Evolutionary conservation across 2,797 vertebrate species (phyloP).

Genomic region (Chloroceryle amazona): DNA sequence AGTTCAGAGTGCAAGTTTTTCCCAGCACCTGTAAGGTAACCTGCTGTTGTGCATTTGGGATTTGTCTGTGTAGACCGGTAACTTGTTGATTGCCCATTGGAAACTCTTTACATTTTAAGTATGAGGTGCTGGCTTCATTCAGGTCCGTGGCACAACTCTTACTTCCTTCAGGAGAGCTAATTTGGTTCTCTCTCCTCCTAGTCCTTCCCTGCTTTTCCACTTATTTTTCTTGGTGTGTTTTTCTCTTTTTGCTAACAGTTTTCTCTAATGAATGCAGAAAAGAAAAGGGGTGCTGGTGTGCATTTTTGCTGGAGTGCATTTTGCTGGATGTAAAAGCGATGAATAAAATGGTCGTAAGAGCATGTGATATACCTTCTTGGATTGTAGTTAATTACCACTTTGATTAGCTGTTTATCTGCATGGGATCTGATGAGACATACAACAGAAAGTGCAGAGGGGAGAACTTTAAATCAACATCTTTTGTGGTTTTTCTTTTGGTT

Average conservation of each 20-base stretch:
- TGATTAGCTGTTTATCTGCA: neutral
- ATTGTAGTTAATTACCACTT: neutral
- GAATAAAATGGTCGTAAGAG: neutral
- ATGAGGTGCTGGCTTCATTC: neutral
- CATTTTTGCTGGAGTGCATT: neutral
- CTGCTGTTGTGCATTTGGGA: neutral
- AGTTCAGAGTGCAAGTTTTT: too few species aligned
- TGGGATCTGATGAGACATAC: neutral
- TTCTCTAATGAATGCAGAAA: neutral
- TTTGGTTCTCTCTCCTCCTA: neutral
- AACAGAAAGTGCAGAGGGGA: rapidly evolving
- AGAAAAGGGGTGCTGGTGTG: neutral
- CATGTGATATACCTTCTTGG: neutral
- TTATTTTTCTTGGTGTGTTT: neutral
- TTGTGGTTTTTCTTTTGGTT: neutral
- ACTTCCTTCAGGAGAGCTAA: neutral
- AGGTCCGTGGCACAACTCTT: neutral
- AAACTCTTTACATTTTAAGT: neutral
- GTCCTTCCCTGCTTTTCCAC: neutral
- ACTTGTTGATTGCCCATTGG: neutral
- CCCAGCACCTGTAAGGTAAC: rapidly evolving
- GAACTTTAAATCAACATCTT: neutral
- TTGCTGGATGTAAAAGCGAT: neutral
- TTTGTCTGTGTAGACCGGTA: rapidly evolving
- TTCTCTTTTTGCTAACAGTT: neutral